phyloP scores from a whole-genome alignment of 1,140 invertebrate species.

The Euschistus heros region DNA sequence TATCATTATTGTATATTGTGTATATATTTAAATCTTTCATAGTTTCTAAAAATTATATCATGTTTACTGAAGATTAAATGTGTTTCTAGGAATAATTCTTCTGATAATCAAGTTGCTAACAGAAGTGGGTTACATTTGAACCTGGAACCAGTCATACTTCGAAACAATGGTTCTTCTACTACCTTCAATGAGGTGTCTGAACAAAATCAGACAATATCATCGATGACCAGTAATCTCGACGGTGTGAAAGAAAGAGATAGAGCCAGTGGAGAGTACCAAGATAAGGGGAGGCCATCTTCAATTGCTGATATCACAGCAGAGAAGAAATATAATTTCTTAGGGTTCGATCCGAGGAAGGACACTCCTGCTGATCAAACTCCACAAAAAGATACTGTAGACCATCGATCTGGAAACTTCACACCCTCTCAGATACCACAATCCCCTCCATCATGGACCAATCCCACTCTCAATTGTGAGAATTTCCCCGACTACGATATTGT shows the following conservation, averaged over 20 bases:
- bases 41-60: not conserved
- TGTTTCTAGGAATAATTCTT: conserved; percentile 8
- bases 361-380: not conserved
- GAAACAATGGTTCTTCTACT: too few species aligned
- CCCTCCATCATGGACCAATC: conserved; percentile 27
- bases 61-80: not conserved
- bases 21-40: not conserved
- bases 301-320: conserved; percentile 20
- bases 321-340: conserved; percentile 29
- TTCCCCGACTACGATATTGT: conserved; percentile 23
- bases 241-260: not conserved
- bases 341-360: conserved; percentile 26
- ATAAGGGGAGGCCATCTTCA: conserved; percentile 9
- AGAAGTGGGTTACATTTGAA: not conserved
- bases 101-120: not conserved
- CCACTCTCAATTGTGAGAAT: conserved; percentile 20
- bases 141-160: too few species aligned
- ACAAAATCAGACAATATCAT: not conserved
- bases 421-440: conserved; percentile 6
- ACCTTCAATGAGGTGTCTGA: not conserved
- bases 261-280: not conserved
- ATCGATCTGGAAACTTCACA: not conserved
- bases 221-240: not conserved
- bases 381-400: not conserved
- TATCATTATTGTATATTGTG: too few species aligned